Evolutionary conservation across 2,888 invertebrate genomes (phyloP), one percentile per base, ranked within the genome.

Genomic region (Chaitophorus viminalis): DNA sequence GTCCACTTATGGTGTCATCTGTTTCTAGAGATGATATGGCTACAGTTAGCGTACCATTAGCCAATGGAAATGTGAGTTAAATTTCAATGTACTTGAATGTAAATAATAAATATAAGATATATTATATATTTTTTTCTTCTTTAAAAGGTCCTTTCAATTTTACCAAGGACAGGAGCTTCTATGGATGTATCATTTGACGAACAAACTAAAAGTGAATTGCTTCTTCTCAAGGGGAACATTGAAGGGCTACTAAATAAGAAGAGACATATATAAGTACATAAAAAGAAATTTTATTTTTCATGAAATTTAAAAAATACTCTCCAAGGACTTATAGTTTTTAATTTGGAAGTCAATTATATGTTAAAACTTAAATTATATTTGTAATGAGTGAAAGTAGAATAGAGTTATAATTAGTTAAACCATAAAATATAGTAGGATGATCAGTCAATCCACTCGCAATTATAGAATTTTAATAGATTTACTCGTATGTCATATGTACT

Each of bases 21-120:
- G 85, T 89, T 60, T 75, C 88, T 33, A 65, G 77, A 18, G 89
- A 89, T 29, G 87, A 89, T 3, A 89, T 89, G 85, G 88, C 79
- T n/a, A 88, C 87, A 83, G 83, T 89, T 14, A 88, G 86, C 82
- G 88, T 89, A 25, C 89, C 89, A 76, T 74, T 89, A 70, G 54
- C 88, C 1, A 89, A 89, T 79, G 89, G 89, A 31, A 88, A 82
- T 39, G 88, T 88, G 83, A 77, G 78, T 39, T 33, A 4, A 36
- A 78, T 21, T 17, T 33, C 4, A 36, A 52, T 54, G 1, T 46
- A 1, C 14, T n/a, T n/a, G n/a, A n/a, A n/a, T n/a, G n/a, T n/a
- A n/a, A n/a, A n/a, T n/a, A n/a, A n/a, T n/a, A n/a, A n/a, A n/a
- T n/a, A n/a, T n/a, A n/a, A 33, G 8, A 21, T 33, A 54, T 25